Base-by-base conservation (phyloP, 2,888 invertebrate genomes). In the Rugalucina vietnamica region DNA sequence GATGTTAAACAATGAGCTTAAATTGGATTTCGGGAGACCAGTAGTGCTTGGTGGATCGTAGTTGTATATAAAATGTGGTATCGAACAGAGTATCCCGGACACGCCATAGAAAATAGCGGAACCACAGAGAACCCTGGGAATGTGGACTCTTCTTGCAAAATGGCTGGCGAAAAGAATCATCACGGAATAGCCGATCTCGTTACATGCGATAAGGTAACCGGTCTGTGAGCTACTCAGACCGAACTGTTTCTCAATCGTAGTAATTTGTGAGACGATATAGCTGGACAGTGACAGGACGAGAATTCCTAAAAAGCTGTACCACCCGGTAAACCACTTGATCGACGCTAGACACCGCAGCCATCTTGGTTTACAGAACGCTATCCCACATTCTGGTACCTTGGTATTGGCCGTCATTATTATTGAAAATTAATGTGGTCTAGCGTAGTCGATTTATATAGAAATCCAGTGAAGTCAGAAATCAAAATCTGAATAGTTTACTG, bases 151-250 rank as follows among this genome's bases (percentile, higher is more conserved):
- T 36, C 84, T 81, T 0, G 88, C 84, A 49, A 82, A 57, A 71
- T 88, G 84, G 57, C 89, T 85, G 21, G 86, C 83, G 29, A 90
- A 71, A 1, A 91, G 76, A 34, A 88, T 88, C 8, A 76, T 79
- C 12, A 82, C 27, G 29, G 89, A 84, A 73, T 86, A 92, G 0
- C 92, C 92, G 37, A 92, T 90, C 76, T 93, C 92, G 79, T 93
- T 92, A 73, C 91, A 90, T 29, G 90, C 90, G 74, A 92, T 82
- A 8, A 93, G 65, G 60, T 92, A 89, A 0, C 93, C 93, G 0
- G 88, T 89, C 69, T 90, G 87, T 18, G 90, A 82, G 72, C 91
- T 91, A 65, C 87, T 89, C 8, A 93, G 85, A 10, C 91, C 91
- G 60, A 90, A 92, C 37, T 90, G 87, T 73, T 79, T 85, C 77